phyloP scores from a whole-genome alignment of 2,888 invertebrate species.

The Andrena dorsata region DNA sequence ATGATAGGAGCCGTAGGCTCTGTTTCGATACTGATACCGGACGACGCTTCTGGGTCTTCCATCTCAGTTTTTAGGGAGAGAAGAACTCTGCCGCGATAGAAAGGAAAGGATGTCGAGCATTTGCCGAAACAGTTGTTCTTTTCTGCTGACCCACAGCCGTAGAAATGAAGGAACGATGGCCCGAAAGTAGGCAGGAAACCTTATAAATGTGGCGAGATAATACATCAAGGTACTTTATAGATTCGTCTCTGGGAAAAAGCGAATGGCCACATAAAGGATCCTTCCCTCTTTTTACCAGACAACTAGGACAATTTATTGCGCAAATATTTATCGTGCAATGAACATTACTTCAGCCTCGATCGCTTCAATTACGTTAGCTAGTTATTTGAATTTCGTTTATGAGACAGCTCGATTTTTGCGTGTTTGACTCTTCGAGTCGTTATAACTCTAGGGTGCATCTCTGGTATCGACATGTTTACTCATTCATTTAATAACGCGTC shows the following conservation, averaged over 20 bases:
- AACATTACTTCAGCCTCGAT: too few relatives aligned
- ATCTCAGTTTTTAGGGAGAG: conserved; percentile 90
- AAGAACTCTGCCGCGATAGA: conserved; percentile 90
- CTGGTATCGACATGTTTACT: not conserved
- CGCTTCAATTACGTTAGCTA: conserved; percentile 11
- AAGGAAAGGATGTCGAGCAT: conserved; percentile 75
- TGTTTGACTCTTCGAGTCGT: not conserved
- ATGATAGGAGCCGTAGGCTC: conserved; percentile 85
- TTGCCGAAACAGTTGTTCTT: conserved; percentile 69
- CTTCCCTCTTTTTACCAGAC: not conserved
- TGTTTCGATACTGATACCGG: conserved; percentile 84
- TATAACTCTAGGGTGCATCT: not conserved
- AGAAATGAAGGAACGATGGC: conserved; percentile 92
- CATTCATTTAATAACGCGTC: too few relatives aligned
- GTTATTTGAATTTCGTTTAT: conserved; percentile 33
- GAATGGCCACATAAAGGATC: not conserved
- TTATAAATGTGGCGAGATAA: conserved; percentile 74
- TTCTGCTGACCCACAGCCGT: conserved; percentile 86
- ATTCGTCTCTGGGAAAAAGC: not conserved
- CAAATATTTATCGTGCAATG: too few relatives aligned
- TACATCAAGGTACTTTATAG: conserved; percentile 4
- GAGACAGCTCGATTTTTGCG: not conserved
- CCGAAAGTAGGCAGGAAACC: conserved; percentile 93
- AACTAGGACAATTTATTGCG: not conserved
- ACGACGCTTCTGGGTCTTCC: conserved; percentile 85